A percentile compares a stretch with the other conserved stretches of the same genome.
Conservation (phyloP, 2,113 vertebrate species). For the Semicossyphus pulcher region DNA sequence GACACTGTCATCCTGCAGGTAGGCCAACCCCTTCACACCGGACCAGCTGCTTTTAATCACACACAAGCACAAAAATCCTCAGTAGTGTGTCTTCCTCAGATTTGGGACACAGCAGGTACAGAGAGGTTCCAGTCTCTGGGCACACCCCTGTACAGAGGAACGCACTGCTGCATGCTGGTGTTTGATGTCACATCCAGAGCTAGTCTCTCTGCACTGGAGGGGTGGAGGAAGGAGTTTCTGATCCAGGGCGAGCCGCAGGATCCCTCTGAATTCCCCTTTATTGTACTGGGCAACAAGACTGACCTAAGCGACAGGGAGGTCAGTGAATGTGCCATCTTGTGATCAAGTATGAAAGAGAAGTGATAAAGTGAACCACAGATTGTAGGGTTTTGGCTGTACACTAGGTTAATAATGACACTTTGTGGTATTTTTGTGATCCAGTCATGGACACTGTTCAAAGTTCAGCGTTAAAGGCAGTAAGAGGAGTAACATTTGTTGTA, state of each 20-base stretch:
- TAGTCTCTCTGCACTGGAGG: slow-evolving; percentile 68
- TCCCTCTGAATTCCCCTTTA: slow-evolving; percentile 69
- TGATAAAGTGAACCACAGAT: neutral
- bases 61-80: neutral
- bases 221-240: slow-evolving; percentile 77
- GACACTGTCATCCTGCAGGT: slow-evolving; percentile 71
- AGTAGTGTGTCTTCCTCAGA: slow-evolving; percentile 39
- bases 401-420: no score
- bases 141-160: slow-evolving; percentile 61
- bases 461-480: no score
- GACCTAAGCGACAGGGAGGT: slow-evolving; percentile 74
- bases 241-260: slow-evolving; percentile 62
- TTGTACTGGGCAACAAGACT: slow-evolving; percentile 78
- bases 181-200: slow-evolving; percentile 73
- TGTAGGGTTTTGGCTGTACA: no score
- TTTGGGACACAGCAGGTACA: slow-evolving; percentile 77
- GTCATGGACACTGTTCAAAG: no score
- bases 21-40: neutral
- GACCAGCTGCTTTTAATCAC: neutral
- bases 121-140: slow-evolving; percentile 80
- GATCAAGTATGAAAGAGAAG: neutral
- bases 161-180: slow-evolving; percentile 75
- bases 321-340: neutral
- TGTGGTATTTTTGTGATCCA: no score
- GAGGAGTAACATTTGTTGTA: no score